Evolutionary conservation across 2,888 invertebrate species (phyloP).

Genomic region (Tetranychus piercei): DNA sequence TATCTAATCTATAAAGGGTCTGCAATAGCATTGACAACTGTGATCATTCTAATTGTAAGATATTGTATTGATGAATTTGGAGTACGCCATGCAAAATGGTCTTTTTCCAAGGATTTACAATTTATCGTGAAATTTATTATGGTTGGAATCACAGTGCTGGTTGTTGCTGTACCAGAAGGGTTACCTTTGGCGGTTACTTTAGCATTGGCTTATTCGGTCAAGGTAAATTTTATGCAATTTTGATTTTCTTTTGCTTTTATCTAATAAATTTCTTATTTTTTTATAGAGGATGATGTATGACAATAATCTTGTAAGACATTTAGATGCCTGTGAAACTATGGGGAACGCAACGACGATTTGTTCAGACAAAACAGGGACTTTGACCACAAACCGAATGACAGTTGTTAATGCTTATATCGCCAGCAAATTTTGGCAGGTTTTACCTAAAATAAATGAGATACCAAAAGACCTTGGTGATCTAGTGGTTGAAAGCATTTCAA

Average conservation of each 20-base stretch:
- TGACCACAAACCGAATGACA: slow-evolving; percentile 95
- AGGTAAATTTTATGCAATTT: slow-evolving; percentile 43
- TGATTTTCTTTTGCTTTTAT: slow-evolving; percentile 26
- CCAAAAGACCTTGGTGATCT: slow-evolving; percentile 63
- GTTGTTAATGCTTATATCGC: slow-evolving; percentile 90
- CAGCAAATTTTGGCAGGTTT: slow-evolving; percentile 70
- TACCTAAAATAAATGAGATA: slow-evolving; percentile 66
- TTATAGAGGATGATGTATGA: slow-evolving; percentile 22
- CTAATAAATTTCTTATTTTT: slow-evolving; percentile 34
- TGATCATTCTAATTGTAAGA: slow-evolving; percentile 80
- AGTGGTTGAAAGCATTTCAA: slow-evolving; percentile 64
- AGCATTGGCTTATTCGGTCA: slow-evolving; percentile 95
- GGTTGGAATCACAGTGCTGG: slow-evolving; percentile 97
- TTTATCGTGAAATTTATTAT: slow-evolving; percentile 91
- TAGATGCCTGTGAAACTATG: slow-evolving; percentile 99
- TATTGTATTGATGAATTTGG: slow-evolving; percentile 83
- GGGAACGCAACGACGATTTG: slow-evolving; percentile 99
- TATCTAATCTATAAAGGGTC: slow-evolving; percentile 44
- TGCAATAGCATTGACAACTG: slow-evolving; percentile 88
- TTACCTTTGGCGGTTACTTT: slow-evolving; percentile 94
- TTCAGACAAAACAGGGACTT: slow-evolving; percentile 97
- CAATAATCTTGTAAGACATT: slow-evolving; percentile 62
- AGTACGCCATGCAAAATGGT: slow-evolving; percentile 49
- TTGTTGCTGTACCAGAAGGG: slow-evolving; percentile 98
- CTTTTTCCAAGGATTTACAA: slow-evolving; percentile 59